Evolutionary conservation across 2,113 vertebrate species (phyloP), one percentile per base, ranked within the genome.

Genomic region (Mormyrus iriodes): DNA sequence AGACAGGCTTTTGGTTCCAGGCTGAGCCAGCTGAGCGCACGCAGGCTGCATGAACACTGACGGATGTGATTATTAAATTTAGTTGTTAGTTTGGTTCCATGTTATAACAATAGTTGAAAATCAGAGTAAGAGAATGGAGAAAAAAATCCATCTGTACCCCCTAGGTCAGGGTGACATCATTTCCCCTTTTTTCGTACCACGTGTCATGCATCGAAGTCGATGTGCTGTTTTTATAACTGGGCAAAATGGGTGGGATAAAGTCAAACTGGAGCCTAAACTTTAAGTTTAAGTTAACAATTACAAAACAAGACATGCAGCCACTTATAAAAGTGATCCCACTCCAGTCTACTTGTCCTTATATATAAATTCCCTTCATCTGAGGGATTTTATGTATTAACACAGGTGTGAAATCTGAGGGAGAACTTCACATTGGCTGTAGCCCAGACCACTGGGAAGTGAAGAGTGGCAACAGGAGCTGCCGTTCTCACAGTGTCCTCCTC

Each of bases 21-120:
- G 83, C 83, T 31, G 83, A 10, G 10, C 44, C 27, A 3, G 65
- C 44, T 35, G 42, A 12, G 44, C 27, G 8, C n/a, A 76, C 35
- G 87, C 87, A 79, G 27, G 65, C 87, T 35, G 87, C 79, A 88
- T 88, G 87, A 79, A 48, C 87, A 88, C 87, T 52, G 87, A 69
- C 10, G 13, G 3, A 4, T 13, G 61, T 31, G 61, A 12, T 69
- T 69, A 1, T 69, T 52, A 4, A 12, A 65, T 31, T 31, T 31
- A 69, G 61, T 31, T 69, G 9, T 31, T 69, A 69, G 61, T 69
- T 65, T 69, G n/a, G 3, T 39, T 79, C 35, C 73, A 42, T 79
- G 39, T 19, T 42, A 19, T 42, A 79, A 79, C 73, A 79, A 42
- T 35, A 42, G 73, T 39, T 17, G 35, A 76, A 76, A 76, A 76